Conservation (phyloP, 2,113 vertebrate species). For the Cinclus mexicanus region DNA sequence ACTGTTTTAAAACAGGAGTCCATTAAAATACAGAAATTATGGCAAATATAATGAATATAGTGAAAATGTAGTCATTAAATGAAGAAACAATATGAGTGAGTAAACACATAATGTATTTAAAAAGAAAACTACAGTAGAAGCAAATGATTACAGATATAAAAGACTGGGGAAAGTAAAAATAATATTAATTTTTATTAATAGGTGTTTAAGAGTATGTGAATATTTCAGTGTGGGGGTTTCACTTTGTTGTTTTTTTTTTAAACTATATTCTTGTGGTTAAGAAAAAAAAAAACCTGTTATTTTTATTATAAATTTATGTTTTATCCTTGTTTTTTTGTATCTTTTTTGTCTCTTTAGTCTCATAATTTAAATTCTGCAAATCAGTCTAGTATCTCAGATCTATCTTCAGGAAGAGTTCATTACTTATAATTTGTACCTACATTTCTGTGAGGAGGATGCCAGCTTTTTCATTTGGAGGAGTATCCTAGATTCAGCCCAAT, state of each 20-base stretch:
- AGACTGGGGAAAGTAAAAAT: background rate
- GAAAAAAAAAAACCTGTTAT: background rate
- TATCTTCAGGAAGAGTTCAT: background rate
- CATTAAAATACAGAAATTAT: background rate
- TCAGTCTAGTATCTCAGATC: background rate
- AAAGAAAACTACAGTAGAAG: background rate
- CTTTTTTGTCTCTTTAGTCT: background rate
- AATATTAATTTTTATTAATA: background rate
- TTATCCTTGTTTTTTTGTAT: background rate
- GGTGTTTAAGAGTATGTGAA: background rate
- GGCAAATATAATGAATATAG: background rate
- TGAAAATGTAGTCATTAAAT: background rate
- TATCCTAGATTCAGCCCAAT: background rate
- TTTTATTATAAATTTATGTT: background rate
- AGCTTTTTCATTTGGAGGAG: background rate
- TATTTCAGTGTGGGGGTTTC: fast-evolving
- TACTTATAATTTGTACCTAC: background rate
- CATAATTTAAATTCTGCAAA: background rate
- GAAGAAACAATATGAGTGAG: background rate
- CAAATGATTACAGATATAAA: background rate
- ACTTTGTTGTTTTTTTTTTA: background rate
- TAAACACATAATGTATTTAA: background rate
- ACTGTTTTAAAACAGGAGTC: background rate
- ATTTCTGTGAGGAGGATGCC: background rate
- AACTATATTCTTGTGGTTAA: background rate